Evolutionary conservation across 2,797 vertebrate genomes (phyloP), one percentile per base, ranked within the genome.

Genomic region (Lophius americanus): DNA sequence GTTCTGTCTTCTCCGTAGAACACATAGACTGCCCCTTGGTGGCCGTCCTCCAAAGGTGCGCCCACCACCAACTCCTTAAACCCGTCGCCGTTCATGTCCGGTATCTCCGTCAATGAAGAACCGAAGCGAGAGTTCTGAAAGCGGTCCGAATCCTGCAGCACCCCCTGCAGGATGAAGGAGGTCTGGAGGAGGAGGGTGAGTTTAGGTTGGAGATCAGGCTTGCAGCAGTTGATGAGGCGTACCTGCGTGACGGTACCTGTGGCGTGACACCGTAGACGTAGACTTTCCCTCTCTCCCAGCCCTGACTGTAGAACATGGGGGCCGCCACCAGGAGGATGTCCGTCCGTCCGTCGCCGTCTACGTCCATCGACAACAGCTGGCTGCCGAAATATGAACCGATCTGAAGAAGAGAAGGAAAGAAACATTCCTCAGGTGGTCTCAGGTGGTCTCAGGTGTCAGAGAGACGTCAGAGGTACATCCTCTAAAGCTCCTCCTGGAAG

Each of bases 351-450:
- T 99, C 93, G 0, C 73, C 70, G 0, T 98, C 80, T 2, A 94
- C 72, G 0, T 99, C 98, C 36, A 96, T 88, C 0, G 97, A 94
- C 3, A 84, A 85, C 80, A 99, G 85, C 87, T 95, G 96, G 0
- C 98, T 96, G 79, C 97, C 97, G 0, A 93, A 98, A 85, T 99
- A 99, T 4, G 98, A 98, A 1, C 98, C 97, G 0, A 99, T 98
- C 98, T 99, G 89, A 23, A 23, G 23, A 23, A 23, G 23, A 23
- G 2, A 23, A 23, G 23, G 23, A 23, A 23, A 23, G 23, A 23
- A 23, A 23, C 23, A 23, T 23, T 23, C 23, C 23, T 23, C 23
- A 23, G 23, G 23, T 23, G 23, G 23, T 23, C 23, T 23, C 23
- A 23, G 23, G 23, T 23, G 23, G 23, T 23, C 23, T 23, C 23